These are phyloP conservation scores for Trichechus manatus DNA, from an alignment of 2,113 vertebrate species.

Conservation along the genomic window DNA sequence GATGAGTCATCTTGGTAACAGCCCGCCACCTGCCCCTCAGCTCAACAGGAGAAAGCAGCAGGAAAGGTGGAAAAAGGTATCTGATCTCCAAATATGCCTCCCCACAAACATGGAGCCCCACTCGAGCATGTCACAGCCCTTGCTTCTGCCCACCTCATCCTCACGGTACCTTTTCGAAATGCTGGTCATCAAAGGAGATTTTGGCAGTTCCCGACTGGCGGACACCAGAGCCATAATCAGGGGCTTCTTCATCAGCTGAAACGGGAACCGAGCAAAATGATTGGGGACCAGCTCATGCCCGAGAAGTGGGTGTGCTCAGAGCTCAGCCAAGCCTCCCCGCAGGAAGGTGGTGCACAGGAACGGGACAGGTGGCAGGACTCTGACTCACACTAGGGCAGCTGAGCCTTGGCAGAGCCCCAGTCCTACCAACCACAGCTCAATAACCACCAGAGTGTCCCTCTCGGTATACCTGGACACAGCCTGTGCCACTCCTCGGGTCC, in stretches of 20 bases:
- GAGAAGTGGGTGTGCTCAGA: accelerated
- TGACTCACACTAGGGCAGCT: neutral
- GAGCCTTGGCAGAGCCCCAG: neutral
- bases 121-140: no score
- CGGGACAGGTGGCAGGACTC: neutral
- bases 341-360: accelerated
- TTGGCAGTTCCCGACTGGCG: constrained; percentile 97
- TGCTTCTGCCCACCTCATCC: neutral
- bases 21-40: neutral
- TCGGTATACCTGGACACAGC: neutral
- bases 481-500: neutral
- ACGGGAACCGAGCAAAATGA: constrained; percentile 76
- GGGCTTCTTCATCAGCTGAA: constrained; percentile 97
- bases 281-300: accelerated
- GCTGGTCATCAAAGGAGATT: constrained; percentile 98
- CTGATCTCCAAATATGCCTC: neutral
- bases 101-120: no score
- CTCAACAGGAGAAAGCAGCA: neutral
- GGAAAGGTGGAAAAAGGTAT: neutral
- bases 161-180: constrained; percentile 95
- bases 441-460: neutral
- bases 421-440: accelerated
- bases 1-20: neutral
- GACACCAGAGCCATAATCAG: constrained; percentile 96
- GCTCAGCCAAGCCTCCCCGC: accelerated